Base-by-base conservation (phyloP, 1,140 invertebrate species). In the Capitella teleta region DNA sequence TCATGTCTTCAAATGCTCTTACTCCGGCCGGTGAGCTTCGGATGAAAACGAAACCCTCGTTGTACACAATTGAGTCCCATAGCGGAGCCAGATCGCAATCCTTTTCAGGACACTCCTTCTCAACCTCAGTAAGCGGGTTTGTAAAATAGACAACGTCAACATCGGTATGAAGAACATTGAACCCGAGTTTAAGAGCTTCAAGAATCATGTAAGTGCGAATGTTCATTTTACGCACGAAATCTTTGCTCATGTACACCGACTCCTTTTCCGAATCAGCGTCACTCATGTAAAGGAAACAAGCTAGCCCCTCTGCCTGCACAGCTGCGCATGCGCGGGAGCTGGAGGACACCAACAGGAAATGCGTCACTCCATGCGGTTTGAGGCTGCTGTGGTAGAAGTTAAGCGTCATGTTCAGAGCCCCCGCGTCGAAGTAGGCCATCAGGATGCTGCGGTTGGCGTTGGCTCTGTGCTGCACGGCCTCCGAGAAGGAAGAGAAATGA, bases 201-300 rank as follows among this genome's bases (percentile, higher is more conserved):
- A 53, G 40, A n/a, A 53, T 49, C 37, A 53, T 41, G 25, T 49
- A 36, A n/a, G 52, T 53, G 12, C 52, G 36, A 10, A 49, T 41
- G 26, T 53, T 53, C 52, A 53, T 53, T 32, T 53, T 53, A 14
- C 47, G 32, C 16, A 49, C 43, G 52, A 53, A 53, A 41, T 28
- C 52, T n/a, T 26, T 36, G 28, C 38, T 42, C 1, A 24, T 24
- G 30, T 49, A 53, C 8, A 19, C n/a, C 5, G 16, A 41, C 12
- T 43, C 28, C 34, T 51, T 28, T n/a, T 41, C 41, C 8, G 52
- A 21, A n/a, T 53, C 28, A 6, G 23, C 14, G 28, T 53, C 52
- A 14, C 30, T 26, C 10, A 21, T 18, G 45, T 40, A 48, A 19
- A 52, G 5, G 45, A 23, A 47, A 16, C 28, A 47, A 14, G 26